Conservation (phyloP, 2,797 vertebrate species). For the Lutjanus campechanus region DNA sequence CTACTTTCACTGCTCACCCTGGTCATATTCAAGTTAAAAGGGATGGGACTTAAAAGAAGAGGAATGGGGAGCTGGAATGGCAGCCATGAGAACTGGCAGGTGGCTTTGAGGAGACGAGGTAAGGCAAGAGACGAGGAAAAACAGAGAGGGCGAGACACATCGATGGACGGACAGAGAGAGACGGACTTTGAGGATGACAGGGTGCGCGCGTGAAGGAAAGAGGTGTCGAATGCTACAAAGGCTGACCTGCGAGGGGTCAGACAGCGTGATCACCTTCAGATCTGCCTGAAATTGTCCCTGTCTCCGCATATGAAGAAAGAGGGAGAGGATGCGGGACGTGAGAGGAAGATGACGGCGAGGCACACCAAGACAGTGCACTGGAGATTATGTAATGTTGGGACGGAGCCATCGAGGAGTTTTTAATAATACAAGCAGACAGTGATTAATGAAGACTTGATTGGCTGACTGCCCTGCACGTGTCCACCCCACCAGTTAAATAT, state of each 20-base stretch:
- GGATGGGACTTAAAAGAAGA: conserved; percentile 60
- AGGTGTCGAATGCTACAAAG: conserved; percentile 35
- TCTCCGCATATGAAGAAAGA: neutral
- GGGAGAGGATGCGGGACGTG: neutral
- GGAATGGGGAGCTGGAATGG: conserved; percentile 45
- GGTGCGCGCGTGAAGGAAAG: conserved; percentile 8
- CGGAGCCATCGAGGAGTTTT: conserved; percentile 17
- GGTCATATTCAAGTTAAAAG: conserved; percentile 78
- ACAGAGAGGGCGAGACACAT: conserved; percentile 24
- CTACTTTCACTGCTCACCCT: conserved; percentile 61
- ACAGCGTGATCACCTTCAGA: conserved; percentile 32
- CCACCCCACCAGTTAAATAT: conserved; percentile 20
- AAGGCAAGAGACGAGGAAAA: conserved; percentile 17
- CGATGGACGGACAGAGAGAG: conserved; percentile 16
- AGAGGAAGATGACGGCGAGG: conserved; percentile 17
- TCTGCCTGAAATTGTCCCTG: conserved; percentile 34
- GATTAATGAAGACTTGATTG: conserved; percentile 37
- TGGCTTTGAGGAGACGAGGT: conserved; percentile 57
- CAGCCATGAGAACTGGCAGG: conserved; percentile 51
- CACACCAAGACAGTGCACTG: neutral
- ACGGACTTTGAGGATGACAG: conserved; percentile 20
- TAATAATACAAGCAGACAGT: conserved; percentile 7
- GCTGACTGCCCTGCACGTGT: conserved; percentile 17
- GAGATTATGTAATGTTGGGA: neutral
- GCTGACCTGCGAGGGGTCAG: conserved; percentile 40